phyloP scores from a whole-genome alignment of 2,113 vertebrate species.

The Tiliqua scincoides region DNA sequence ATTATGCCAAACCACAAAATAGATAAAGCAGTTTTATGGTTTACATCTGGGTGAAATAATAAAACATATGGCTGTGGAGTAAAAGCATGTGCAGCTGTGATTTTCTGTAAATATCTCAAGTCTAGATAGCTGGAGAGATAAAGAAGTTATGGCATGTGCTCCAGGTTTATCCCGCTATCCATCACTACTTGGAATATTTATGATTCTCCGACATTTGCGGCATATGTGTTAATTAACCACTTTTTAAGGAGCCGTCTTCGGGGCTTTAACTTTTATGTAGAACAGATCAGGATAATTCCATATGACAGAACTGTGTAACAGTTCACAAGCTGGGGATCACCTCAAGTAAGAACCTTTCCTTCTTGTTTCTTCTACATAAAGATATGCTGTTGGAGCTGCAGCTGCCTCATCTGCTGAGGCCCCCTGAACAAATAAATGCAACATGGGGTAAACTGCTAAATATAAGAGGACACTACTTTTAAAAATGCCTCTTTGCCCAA shows the following conservation, averaged over 20 bases:
- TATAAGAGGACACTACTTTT: too few relatives aligned
- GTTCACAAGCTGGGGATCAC: slow-evolving; percentile 11
- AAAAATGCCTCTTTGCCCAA: too few relatives aligned
- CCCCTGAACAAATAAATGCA: too few relatives aligned
- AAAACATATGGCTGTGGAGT: slow-evolving; percentile 76
- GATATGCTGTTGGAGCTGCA: not conserved
- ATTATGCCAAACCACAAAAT: slow-evolving; percentile 75
- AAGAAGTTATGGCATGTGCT: slow-evolving; percentile 58
- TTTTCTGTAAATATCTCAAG: slow-evolving; percentile 76
- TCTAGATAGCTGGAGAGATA: slow-evolving; percentile 62
- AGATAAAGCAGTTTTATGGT: slow-evolving; percentile 83
- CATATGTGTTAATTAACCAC: slow-evolving; percentile 70
- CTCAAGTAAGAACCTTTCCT: not conserved
- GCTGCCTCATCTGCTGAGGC: not conserved
- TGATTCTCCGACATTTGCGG: slow-evolving; percentile 44
- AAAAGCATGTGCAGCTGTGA: slow-evolving; percentile 76
- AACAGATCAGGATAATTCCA: slow-evolving; percentile 28
- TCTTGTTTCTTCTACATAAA: not conserved
- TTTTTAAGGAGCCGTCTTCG: slow-evolving; percentile 49
- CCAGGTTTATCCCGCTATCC: slow-evolving; percentile 57
- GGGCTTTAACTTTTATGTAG: slow-evolving; percentile 44
- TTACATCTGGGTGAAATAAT: slow-evolving; percentile 80
- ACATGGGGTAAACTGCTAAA: too few relatives aligned
- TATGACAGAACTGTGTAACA: slow-evolving; percentile 1
- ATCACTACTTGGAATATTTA: slow-evolving; percentile 62